A percentile compares a stretch with the other conserved stretches of the same genome.
These are phyloP conservation scores for Pardosa pseudoannulata DNA, from an alignment of 2,888 invertebrate species.

Conservation along the genomic window DNA sequence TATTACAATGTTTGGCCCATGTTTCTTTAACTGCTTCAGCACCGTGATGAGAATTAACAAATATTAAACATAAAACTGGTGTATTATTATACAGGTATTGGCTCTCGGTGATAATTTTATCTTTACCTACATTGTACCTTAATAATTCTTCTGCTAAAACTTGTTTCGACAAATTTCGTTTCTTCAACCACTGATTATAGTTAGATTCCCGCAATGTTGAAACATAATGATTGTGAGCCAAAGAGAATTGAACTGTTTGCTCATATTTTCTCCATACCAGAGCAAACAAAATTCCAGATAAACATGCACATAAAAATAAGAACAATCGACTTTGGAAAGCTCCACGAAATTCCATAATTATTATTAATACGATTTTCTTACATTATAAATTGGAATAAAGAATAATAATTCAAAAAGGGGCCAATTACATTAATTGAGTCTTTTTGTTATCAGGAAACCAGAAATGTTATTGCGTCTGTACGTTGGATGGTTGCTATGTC, in stretches of 20 bases:
- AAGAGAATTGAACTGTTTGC: slow-evolving; percentile 73
- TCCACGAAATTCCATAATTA: slow-evolving; percentile 35
- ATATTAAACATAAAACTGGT: slow-evolving; percentile 74
- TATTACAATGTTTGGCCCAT: slow-evolving; percentile 75
- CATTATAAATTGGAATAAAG: too few species aligned
- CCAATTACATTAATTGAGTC: too few species aligned
- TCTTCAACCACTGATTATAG: slow-evolving; percentile 73
- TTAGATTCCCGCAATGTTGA: slow-evolving; percentile 57
- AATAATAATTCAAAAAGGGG: too few species aligned
- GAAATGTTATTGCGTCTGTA: too few species aligned
- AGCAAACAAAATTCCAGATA: slow-evolving; percentile 75
- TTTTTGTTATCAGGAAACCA: too few species aligned
- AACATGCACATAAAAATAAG: slow-evolving; percentile 73
- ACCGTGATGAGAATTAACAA: slow-evolving; percentile 72
- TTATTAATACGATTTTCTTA: too few species aligned
- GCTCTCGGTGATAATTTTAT: slow-evolving; percentile 29
- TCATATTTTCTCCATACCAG: slow-evolving; percentile 75
- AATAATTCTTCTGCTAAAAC: slow-evolving; percentile 60
- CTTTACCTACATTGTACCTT: slow-evolving; percentile 27
- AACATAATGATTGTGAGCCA: slow-evolving; percentile 64
- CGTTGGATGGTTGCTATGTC: too few species aligned
- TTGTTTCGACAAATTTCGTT: slow-evolving; percentile 58
- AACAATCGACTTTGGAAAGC: slow-evolving; percentile 67
- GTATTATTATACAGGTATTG: slow-evolving; percentile 67
- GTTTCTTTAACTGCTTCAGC: slow-evolving; percentile 74